A percentile compares a stretch with the other conserved stretches of the same genome.
Conservation (phyloP, 1,140 invertebrate species). For the Drosophila triauraria region DNA sequence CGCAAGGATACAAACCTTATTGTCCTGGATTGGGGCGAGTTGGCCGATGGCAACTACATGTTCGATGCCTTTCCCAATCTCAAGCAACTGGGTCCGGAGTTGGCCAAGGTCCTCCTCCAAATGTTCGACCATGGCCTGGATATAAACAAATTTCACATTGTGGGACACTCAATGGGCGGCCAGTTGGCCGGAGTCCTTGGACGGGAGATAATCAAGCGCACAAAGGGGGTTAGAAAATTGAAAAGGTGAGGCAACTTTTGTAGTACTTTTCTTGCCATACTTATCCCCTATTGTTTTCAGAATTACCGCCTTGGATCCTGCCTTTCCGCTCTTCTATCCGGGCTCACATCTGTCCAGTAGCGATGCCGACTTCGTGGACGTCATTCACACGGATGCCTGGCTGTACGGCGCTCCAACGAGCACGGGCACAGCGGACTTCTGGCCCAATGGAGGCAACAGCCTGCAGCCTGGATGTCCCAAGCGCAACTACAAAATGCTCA, state of each 20-base stretch:
- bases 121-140: constrained; percentile 84
- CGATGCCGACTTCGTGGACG: constrained; percentile 89
- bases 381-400: constrained; percentile 89
- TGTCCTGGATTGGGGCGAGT: constrained; percentile 87
- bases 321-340: constrained; percentile 87
- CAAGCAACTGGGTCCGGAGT: constrained; percentile 82
- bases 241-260: constrained; percentile 63
- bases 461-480: constrained; percentile 87
- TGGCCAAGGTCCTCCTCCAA: constrained; percentile 74
- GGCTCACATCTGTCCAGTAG: constrained; percentile 87
- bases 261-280: neutral
- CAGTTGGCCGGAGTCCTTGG: constrained; percentile 90
- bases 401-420: constrained; percentile 86
- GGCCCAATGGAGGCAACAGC: constrained; percentile 87
- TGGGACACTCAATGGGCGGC: constrained; percentile 91
- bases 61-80: constrained; percentile 86
- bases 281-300: constrained; percentile 49
- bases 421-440: constrained; percentile 88
- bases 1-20: constrained; percentile 85
- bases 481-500: constrained; percentile 79
- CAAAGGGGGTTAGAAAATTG: constrained; percentile 67
- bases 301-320: constrained; percentile 87
- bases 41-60: constrained; percentile 87
- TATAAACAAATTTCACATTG: constrained; percentile 87
- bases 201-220: constrained; percentile 77